A percentile compares a stretch with the other conserved stretches of the same genome.
Evolutionary conservation across 1,140 invertebrate species (phyloP).

Genomic region (Papilio dardanus): DNA sequence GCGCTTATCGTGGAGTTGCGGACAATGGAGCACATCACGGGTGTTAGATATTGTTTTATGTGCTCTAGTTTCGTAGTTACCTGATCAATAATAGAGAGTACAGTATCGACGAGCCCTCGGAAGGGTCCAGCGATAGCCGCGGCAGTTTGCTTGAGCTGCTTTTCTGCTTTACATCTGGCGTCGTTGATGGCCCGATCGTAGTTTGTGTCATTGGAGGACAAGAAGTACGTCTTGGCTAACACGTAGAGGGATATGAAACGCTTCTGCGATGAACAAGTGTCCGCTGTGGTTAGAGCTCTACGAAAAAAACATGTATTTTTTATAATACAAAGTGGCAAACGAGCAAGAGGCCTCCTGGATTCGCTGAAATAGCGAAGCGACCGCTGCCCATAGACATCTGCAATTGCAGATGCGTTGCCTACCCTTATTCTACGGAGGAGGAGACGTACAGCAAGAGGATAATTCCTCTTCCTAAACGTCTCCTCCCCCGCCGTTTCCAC

Average conservation of each 20-base stretch:
- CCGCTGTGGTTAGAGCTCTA: slow-evolving; percentile 21
- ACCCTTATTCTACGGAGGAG: no score
- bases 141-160: background rate
- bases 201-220: background rate
- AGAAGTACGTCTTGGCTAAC: background rate
- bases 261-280: slow-evolving; percentile 16
- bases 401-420: no score
- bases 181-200: background rate
- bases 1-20: no score
- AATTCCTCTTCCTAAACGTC: no score
- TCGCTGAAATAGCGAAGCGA: no score
- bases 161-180: background rate
- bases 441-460: no score
- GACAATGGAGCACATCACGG: no score
- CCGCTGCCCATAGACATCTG: no score
- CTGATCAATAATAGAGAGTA: slow-evolving; percentile 20
- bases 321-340: background rate
- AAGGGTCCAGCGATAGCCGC: slow-evolving; percentile 12
- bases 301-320: background rate
- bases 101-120: background rate
- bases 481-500: no score
- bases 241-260: slow-evolving; percentile 17
- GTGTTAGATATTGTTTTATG: background rate
- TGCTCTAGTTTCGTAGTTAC: background rate
- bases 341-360: no score